Evolutionary conservation across 1,140 invertebrate genomes (phyloP).

Genomic region (Musca vetustissima): DNA sequence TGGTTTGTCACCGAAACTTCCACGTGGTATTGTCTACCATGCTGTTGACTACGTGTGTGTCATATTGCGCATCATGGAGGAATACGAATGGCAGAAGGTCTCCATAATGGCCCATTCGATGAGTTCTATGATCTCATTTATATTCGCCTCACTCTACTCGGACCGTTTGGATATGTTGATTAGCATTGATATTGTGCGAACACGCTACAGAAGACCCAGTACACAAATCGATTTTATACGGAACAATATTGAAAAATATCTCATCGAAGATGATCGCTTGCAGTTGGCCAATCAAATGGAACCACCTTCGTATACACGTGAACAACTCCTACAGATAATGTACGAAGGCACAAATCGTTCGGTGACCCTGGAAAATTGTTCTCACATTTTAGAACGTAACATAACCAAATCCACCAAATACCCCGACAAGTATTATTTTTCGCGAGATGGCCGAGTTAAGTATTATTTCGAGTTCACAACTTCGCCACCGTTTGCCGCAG

Average conservation of each 20-base stretch:
- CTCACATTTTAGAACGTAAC: constrained; percentile 62
- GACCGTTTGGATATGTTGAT: constrained; percentile 64
- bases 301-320: constrained; percentile 62
- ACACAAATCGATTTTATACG: constrained; percentile 46
- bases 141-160: constrained; percentile 63
- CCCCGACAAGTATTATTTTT: constrained; percentile 64
- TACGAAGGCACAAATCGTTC: constrained; percentile 58
- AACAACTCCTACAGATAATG: constrained; percentile 61
- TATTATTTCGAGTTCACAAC: constrained; percentile 45
- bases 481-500: constrained; percentile 41
- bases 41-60: constrained; percentile 60
- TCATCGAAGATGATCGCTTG: constrained; percentile 48
- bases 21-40: constrained; percentile 65
- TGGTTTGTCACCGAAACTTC: constrained; percentile 70
- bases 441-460: constrained; percentile 62
- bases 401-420: constrained; percentile 58
- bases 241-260: constrained; percentile 45
- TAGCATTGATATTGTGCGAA: constrained; percentile 65
- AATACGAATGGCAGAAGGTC: constrained; percentile 71
- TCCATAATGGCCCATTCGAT: constrained; percentile 69
- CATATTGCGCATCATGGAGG: constrained; percentile 63
- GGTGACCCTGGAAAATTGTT: constrained; percentile 59
- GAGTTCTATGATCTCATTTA: constrained; percentile 63
- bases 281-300: constrained; percentile 51
- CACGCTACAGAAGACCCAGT: constrained; percentile 50